Percentiles rank a stretch among this genome's conserved stretches.
Evolutionary conservation across 1,140 invertebrate species (phyloP).

Genomic region (Drosophila sp.): DNA sequence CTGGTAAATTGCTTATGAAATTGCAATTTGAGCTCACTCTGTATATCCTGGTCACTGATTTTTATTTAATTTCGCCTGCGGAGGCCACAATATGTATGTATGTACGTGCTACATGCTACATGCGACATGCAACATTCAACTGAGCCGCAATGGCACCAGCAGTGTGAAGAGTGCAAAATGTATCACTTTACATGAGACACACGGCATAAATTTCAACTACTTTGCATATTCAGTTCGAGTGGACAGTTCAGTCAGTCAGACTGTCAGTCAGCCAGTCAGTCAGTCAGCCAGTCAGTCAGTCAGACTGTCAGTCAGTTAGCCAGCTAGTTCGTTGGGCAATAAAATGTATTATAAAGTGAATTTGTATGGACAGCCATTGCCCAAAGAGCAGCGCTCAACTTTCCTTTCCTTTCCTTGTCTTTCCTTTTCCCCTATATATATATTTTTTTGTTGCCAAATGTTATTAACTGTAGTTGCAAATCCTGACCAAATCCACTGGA

Average conservation of each 20-base stretch:
- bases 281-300: slow-evolving; percentile 27
- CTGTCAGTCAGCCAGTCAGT: slow-evolving; percentile 30
- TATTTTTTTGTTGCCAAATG: slow-evolving; percentile 52
- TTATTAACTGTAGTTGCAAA: slow-evolving; percentile 77
- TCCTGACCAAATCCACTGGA: slow-evolving; percentile 55
- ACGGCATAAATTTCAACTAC: slow-evolving; percentile 58
- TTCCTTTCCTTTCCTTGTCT: slow-evolving; percentile 10
- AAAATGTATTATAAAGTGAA: slow-evolving; percentile 55
- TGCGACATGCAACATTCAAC: background rate
- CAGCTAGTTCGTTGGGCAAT: slow-evolving; percentile 50
- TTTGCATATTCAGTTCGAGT: slow-evolving; percentile 62
- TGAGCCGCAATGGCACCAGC: background rate
- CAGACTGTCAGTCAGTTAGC: slow-evolving; percentile 37
- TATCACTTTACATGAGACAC: slow-evolving; percentile 71
- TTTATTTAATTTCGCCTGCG: slow-evolving; percentile 78
- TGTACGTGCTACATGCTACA: slow-evolving; percentile 16
- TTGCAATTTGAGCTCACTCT: slow-evolving; percentile 78
- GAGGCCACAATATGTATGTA: slow-evolving; percentile 40
- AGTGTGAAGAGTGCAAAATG: slow-evolving; percentile 43
- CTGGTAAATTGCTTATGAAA: slow-evolving; percentile 82
- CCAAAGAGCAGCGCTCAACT: slow-evolving; percentile 19
- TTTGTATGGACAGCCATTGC: slow-evolving; percentile 36
- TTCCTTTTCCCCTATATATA: too few relatives aligned
- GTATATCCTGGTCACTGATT: slow-evolving; percentile 66
- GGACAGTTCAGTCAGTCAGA: slow-evolving; percentile 16